Evolutionary conservation across 2,888 invertebrate species (phyloP), one percentile per base, ranked within the genome.

Genomic region (Lydus trimaculatus): DNA sequence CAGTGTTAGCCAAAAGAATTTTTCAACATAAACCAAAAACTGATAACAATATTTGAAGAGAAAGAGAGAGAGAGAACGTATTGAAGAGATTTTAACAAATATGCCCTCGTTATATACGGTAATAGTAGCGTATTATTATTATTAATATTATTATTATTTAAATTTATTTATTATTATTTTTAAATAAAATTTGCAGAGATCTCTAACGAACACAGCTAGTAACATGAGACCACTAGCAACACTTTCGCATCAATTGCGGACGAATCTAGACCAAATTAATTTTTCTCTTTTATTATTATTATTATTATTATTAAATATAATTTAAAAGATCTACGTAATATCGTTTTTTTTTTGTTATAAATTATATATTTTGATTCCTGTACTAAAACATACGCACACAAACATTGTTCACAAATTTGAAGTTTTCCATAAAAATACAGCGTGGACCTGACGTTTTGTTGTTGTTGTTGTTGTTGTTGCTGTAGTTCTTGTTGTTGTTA

Each of bases 361-460:
- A 81, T 82, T 60, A 67, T 63, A 65, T 66, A 78, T 82, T 83
- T 84, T 84, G 84, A 84, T 84, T 84, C 83, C 84, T 83, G 82
- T 84, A 84, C 84, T 84, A 85, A 84, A 84, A 85, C 82, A 84
- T 84, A 83, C 83, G 81, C 82, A 84, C 84, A 84, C 82, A 83
- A 83, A 84, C 81, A 82, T 77, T 79, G 79, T 82, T 82, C 81
- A 83, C 80, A 80, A 58, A 25, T 58, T 65, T 77, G 25, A 56
- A 28, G 28, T 56, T 78, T 79, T 81, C 76, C 80, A 80, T 81
- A 81, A 78, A 78, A 76, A 76, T 81, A 81, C 76, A 76, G 78
- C 76, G 79, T 80, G 81, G 78, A 81, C 80, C 78, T 81, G 79
- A 78, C 77, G 78, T 70, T 61, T 70, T 59, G 39, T 25, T 56